Base-by-base conservation (phyloP, 2,113 vertebrate genomes). In the Tragelaphus strepsiceros region DNA sequence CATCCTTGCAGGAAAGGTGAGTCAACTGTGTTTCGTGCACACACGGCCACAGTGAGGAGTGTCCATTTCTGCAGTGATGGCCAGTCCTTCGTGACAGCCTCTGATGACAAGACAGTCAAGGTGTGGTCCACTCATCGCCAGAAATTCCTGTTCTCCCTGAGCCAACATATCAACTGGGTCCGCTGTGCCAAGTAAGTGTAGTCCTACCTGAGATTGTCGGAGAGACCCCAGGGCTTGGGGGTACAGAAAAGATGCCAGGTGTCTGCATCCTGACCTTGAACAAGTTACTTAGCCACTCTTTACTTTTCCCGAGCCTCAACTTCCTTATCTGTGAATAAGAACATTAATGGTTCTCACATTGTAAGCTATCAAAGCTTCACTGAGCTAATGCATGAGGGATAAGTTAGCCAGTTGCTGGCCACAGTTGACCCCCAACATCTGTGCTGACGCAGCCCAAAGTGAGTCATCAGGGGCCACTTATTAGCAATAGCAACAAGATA, bases 101-200 rank as follows among this genome's bases (percentile, higher is more conserved):
- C 99, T 0, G 99, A 99, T 32, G 99, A 99, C 99, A 99, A 99
- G 98, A 99, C 99, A 17, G 56, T 99, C 95, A 99, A 99, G 98
- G 99, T 99, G 93, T 99, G 99, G 99, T 99, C 99, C 0, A 99
- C 99, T 77, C 99, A 99, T 98, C 99, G 99, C 78, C 99, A 99
- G 98, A 99, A 99, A 97, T 99, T 99, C 96, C 99, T 99, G 3
- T 99, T 99, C 98, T 99, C 99, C 15, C 98, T 99, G 88, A 99
- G 96, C 94, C 99, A 99, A 96, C 99, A 99, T 98, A 99, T 99
- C 97, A 99, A 99, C 99, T 99, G 99, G 99, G 99, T 99, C 98
- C 99, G 99, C 97, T 99, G 99, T 98, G 99, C 99, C 95, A 99
- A 98, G 99, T 99, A 98, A 71, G 99, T 98, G 1, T 0, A 0